phyloP scores from a whole-genome alignment of 2,888 invertebrate genomes.

The Lamellibrachia satsuma region DNA sequence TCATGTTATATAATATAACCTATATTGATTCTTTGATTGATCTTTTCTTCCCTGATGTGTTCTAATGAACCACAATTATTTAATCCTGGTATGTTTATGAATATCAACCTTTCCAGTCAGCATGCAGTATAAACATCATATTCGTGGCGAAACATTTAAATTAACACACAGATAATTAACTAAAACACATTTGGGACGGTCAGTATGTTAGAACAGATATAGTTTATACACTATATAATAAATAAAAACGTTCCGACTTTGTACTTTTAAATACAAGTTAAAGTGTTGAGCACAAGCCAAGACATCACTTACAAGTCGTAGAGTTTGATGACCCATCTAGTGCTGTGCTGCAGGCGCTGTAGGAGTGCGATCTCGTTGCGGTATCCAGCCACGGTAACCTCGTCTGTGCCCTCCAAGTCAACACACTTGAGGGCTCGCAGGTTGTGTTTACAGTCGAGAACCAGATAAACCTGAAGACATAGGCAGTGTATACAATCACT shows the following conservation, averaged over 20 bases:
- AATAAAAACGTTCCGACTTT: constrained; percentile 25
- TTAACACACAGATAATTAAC: no score
- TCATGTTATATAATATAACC: no score
- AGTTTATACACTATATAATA: no score
- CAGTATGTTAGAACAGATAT: no score
- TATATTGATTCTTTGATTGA: no score
- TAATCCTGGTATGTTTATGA: no score
- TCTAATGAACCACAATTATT: no score
- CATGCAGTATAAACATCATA: no score
- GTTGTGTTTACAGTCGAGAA: constrained; percentile 72
- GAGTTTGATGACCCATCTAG: constrained; percentile 80
- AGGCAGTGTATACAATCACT: neutral
- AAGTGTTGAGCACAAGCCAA: neutral
- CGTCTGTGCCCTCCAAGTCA: constrained; percentile 76
- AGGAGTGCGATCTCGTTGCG: constrained; percentile 88
- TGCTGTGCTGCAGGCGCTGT: constrained; percentile 78
- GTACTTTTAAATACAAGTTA: neutral
- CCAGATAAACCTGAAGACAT: constrained; percentile 74
- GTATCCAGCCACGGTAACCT: constrained; percentile 79
- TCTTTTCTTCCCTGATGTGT: no score
- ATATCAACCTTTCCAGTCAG: no score
- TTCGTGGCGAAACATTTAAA: no score
- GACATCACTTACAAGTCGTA: constrained; percentile 81
- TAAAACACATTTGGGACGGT: no score
- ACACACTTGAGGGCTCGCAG: constrained; percentile 86